phyloP scores from a whole-genome alignment of 2,888 invertebrate species.

The Leucophenga maculata region DNA sequence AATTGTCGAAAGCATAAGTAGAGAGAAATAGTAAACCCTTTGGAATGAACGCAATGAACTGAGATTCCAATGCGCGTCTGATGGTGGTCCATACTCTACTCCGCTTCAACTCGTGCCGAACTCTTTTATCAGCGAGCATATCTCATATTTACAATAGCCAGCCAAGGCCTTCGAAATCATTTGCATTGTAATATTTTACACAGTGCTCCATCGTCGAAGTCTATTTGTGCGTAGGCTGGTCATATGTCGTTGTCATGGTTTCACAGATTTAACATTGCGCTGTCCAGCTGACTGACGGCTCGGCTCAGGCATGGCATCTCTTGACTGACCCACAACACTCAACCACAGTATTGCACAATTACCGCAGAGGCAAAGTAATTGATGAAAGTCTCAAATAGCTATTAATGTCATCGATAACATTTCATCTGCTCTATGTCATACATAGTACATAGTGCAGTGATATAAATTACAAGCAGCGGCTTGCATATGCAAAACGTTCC shows the following conservation, averaged over 20 bases:
- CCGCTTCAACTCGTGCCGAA: background rate
- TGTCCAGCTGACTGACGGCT: background rate
- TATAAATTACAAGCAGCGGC: constrained; percentile 27
- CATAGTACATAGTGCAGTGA: background rate
- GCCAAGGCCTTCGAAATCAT: constrained; percentile 55
- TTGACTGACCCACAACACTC: constrained; percentile 8
- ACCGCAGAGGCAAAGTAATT: constrained; percentile 49
- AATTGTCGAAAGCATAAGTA: background rate
- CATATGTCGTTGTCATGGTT: constrained; percentile 1
- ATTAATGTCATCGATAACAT: constrained; percentile 65
- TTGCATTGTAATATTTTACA: constrained; percentile 66
- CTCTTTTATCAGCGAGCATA: constrained; percentile 54
- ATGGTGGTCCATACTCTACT: background rate
- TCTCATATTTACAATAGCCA: constrained; percentile 49
- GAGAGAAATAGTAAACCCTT: background rate
- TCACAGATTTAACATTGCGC: background rate
- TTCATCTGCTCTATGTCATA: background rate
- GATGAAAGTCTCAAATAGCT: constrained; percentile 64
- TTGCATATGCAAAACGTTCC: background rate
- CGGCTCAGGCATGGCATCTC: background rate
- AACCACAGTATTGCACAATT: constrained; percentile 31
- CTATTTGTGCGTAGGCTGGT: constrained; percentile 54
- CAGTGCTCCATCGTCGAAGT: constrained; percentile 43
- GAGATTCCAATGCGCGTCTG: background rate
- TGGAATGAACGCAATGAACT: background rate